These are phyloP conservation scores for Chaetura pelagica DNA, from an alignment of 2,113 vertebrate genomes.

Conservation along the genomic window DNA sequence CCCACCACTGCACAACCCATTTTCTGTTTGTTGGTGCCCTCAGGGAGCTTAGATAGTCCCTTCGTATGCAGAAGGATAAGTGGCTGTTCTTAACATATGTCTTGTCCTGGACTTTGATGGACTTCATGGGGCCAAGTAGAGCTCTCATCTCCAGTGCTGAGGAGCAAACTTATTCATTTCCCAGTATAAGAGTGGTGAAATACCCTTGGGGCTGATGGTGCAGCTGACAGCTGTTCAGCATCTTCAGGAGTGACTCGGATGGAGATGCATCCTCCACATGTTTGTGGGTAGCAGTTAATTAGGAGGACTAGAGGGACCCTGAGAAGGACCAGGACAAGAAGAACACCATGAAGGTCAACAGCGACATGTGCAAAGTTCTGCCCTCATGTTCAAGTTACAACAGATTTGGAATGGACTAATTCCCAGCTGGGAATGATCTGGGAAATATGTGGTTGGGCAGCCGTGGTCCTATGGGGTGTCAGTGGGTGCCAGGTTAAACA, in stretches of 20 bases:
- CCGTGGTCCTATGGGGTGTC: not conserved
- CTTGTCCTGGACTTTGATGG: not conserved
- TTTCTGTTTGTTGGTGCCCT: not conserved
- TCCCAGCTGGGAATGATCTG: not conserved
- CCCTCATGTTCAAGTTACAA: not conserved
- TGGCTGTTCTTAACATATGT: accelerated
- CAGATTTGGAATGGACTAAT: not conserved
- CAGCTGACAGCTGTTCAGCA: not conserved
- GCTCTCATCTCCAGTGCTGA: not conserved
- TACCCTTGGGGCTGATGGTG: not conserved
- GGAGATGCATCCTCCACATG: not conserved
- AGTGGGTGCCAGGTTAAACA: not conserved
- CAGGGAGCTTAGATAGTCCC: not conserved
- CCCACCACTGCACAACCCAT: not conserved
- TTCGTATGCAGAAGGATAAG: not conserved
- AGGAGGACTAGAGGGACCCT: not conserved
- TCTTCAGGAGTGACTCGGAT: not conserved
- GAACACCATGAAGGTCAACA: not conserved
- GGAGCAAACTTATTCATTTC: not conserved
- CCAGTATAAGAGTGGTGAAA: not conserved
- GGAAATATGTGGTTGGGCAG: not conserved
- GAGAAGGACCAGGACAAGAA: not conserved
- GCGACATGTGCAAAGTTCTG: not conserved
- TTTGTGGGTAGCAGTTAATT: not conserved
- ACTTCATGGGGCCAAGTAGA: not conserved